A percentile compares a stretch with the other conserved stretches of the same genome.
These are phyloP conservation scores for Malurus cyaneus DNA, from an alignment of 2,113 vertebrate genomes.

Conservation along the genomic window DNA sequence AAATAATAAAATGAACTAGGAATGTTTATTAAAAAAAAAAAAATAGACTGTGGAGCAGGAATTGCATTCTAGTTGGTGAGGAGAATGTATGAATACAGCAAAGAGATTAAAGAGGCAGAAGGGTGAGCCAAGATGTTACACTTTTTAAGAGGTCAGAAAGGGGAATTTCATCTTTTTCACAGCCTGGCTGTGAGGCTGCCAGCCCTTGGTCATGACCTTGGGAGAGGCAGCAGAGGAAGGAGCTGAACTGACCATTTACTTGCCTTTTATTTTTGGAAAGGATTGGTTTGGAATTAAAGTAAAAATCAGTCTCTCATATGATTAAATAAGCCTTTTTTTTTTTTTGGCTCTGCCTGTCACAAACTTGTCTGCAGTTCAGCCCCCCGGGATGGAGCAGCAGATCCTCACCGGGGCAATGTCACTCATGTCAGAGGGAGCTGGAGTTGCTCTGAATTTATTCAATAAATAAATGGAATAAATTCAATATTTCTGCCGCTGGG, in stretches of 20 bases:
- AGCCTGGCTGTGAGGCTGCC: slow-evolving; percentile 15
- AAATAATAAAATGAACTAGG: neutral
- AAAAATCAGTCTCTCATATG: neutral
- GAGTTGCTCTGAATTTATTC: neutral
- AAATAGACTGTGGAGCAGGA: neutral
- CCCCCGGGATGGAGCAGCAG: neutral
- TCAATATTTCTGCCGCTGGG: too few relatives aligned
- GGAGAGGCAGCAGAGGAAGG: neutral
- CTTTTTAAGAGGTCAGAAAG: neutral
- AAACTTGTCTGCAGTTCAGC: neutral
- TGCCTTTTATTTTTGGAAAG: slow-evolving; percentile 32
- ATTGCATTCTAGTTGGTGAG: neutral
- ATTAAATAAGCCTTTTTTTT: neutral
- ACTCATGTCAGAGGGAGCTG: neutral
- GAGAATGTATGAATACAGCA: slow-evolving; percentile 15
- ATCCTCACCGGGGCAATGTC: neutral
- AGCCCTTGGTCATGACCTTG: slow-evolving; percentile 26
- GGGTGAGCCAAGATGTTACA: slow-evolving; percentile 40
- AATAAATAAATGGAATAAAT: too few relatives aligned
- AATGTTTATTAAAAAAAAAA: neutral
- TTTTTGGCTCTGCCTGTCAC: neutral
- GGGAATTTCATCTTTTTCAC: neutral
- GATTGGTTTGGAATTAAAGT: neutral
- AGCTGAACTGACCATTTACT: slow-evolving; percentile 17
- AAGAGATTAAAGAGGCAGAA: slow-evolving; percentile 40